phyloP scores from a whole-genome alignment of 2,797 vertebrate species.

The Cuniculus paca region DNA sequence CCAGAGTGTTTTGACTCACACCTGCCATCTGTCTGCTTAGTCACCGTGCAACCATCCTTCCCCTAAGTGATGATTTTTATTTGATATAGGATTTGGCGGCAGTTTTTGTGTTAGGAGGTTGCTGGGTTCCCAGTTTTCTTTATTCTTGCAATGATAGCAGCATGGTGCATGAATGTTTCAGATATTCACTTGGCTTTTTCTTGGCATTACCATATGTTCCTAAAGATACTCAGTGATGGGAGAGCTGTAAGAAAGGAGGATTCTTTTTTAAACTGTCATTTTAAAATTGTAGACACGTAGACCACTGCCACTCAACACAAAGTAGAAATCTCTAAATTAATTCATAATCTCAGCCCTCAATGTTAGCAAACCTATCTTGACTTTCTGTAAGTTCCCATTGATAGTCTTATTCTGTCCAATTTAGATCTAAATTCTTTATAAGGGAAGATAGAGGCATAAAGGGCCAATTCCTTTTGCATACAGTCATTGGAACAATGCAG shows the following conservation, averaged over 20 bases:
- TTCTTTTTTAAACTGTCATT: constrained; percentile 42
- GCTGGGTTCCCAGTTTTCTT: constrained; percentile 64
- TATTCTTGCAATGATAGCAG: constrained; percentile 55
- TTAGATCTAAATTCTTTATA: not conserved
- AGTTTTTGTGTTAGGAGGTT: constrained; percentile 60
- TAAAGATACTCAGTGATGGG: constrained; percentile 35
- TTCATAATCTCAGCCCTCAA: not conserved
- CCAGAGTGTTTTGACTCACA: constrained; percentile 83
- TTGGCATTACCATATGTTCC: constrained; percentile 68
- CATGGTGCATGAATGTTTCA: constrained; percentile 48
- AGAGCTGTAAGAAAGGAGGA: constrained; percentile 14
- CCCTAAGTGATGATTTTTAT: constrained; percentile 55
- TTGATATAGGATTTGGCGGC: constrained; percentile 66
- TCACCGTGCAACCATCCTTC: constrained; percentile 53
- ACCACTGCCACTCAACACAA: not conserved
- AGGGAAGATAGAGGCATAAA: not conserved
- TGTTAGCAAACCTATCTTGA: not conserved
- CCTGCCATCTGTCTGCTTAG: constrained; percentile 81
- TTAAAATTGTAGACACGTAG: constrained; percentile 9
- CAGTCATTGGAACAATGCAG: not conserved
- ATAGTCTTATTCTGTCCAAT: not conserved
- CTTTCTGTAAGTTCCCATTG: not conserved
- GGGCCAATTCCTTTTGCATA: not conserved
- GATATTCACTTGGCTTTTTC: constrained; percentile 70
- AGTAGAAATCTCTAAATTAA: constrained; percentile 9